A percentile compares a stretch with the other conserved stretches of the same genome.
Conservation (phyloP, 2,888 invertebrate species). For the Lithophane semibrunnea region DNA sequence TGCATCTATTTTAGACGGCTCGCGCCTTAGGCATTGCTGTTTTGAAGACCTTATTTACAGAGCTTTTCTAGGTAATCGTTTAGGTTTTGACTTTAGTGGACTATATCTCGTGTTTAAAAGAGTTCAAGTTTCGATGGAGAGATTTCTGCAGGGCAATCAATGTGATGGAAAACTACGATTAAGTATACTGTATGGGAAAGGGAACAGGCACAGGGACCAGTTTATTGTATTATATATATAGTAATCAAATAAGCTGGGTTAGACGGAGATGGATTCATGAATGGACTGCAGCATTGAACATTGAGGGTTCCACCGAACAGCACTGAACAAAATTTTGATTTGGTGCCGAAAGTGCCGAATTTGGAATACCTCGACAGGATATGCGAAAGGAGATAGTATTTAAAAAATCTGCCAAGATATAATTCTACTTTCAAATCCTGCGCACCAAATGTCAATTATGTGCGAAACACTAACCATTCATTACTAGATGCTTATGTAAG, state of each 20-base stretch:
- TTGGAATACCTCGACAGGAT: background rate
- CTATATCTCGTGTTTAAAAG: background rate
- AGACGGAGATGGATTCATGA: background rate
- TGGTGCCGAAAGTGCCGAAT: background rate
- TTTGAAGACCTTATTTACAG: constrained; percentile 5
- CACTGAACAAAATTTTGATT: background rate
- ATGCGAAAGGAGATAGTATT: background rate
- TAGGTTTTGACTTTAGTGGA: background rate
- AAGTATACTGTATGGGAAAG: background rate
- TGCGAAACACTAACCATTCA: constrained; percentile 41
- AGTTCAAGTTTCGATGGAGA: no score
- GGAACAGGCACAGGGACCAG: background rate
- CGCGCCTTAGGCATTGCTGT: constrained; percentile 11
- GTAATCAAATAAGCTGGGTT: background rate
- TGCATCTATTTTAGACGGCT: constrained; percentile 42
- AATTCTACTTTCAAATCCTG: constrained; percentile 15
- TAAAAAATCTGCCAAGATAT: background rate
- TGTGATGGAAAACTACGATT: background rate
- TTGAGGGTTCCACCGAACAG: no score
- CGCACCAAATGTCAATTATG: constrained; percentile 36
- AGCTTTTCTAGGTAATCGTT: background rate
- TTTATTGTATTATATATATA: background rate
- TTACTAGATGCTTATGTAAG: constrained; percentile 45
- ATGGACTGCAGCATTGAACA: background rate
- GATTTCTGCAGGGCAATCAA: background rate